Base-by-base conservation (phyloP, 2,797 vertebrate species). In the Arnoldichthys spilopterus region DNA sequence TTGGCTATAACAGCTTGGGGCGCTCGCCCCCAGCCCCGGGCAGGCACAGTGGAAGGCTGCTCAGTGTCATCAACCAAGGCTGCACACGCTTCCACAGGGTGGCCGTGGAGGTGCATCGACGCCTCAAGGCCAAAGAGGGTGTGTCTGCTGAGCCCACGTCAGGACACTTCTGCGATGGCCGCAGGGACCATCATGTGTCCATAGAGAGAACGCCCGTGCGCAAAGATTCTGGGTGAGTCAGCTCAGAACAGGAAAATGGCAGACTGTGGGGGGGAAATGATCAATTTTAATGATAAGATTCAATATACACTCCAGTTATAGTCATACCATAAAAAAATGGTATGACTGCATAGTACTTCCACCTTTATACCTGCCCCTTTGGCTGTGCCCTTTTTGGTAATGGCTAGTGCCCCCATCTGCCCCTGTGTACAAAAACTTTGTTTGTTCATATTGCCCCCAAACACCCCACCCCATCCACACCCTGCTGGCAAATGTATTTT, bases 121-220 rank as follows among this genome's bases (percentile, higher is more conserved):
- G 94, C 54, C 88, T 94, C 20, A 93, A 88, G 63, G 94, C 94
- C 28, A 95, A 95, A 73, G 94, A 94, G 74, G 94, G 93, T 0
- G 94, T 95, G 70, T 95, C 94, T 5, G 94, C 94, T 0, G 94
- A 95, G 56, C 94, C 94, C 66, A 94, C 93, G 2, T 94, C 94
- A 0, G 88, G 90, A 1, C 87, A 92, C 77, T 94, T 93, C 82
- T 92, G 88, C 30, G 84, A 80, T 22, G 86, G 86, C 4, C 83
- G 87, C 51, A 89, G 78, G 51, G 80, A 68, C 53, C 81, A 87
- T 47, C 83, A 88, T 22, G 45, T 68, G 28, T 90, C 90, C 6
- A 71, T 74, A 2, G 85, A 88, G 37, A 91, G 89, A 83, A 72
- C 85, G 1, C 72, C 61, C 1, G 62, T 91, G n/a, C 87, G 81